Evolutionary conservation across 1,140 invertebrate genomes (phyloP).

Genomic region (Chelonus insularis): DNA sequence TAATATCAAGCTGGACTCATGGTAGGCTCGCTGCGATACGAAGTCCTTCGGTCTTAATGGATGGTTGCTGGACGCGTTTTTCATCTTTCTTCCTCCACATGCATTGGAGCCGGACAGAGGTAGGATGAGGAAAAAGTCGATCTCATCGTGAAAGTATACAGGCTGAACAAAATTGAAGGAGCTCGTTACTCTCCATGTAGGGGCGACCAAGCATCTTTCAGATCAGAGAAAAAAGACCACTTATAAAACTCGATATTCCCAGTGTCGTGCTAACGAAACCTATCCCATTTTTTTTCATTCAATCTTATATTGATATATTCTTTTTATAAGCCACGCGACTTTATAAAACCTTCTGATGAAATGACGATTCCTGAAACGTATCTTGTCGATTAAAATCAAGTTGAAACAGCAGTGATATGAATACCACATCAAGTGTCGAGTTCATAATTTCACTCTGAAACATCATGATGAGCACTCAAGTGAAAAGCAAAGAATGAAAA

Average conservation of each 20-base stretch:
- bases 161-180: slow-evolving; percentile 26
- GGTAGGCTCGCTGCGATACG: neutral
- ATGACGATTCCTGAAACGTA: too few relatives aligned
- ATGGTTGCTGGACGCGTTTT: slow-evolving; percentile 14
- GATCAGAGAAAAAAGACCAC: too few relatives aligned
- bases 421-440: too few relatives aligned
- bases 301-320: too few relatives aligned
- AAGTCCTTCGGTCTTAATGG: slow-evolving; percentile 11
- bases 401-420: too few relatives aligned
- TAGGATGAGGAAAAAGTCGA: slow-evolving; percentile 23
- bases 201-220: neutral
- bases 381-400: too few relatives aligned
- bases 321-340: too few relatives aligned
- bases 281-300: too few relatives aligned
- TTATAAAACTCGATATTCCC: too few relatives aligned
- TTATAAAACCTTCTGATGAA: too few relatives aligned
- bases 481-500: neutral
- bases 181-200: slow-evolving; percentile 29
- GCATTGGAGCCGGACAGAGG: slow-evolving; percentile 11
- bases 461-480: neutral
- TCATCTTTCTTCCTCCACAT: neutral
- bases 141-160: slow-evolving; percentile 23
- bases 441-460: too few relatives aligned
- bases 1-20: slow-evolving; percentile 19
- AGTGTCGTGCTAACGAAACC: too few relatives aligned